Percentiles rank a stretch among this genome's conserved stretches.
phyloP scores from a whole-genome alignment of 2,888 invertebrate genomes.

The Andrena camellia region DNA sequence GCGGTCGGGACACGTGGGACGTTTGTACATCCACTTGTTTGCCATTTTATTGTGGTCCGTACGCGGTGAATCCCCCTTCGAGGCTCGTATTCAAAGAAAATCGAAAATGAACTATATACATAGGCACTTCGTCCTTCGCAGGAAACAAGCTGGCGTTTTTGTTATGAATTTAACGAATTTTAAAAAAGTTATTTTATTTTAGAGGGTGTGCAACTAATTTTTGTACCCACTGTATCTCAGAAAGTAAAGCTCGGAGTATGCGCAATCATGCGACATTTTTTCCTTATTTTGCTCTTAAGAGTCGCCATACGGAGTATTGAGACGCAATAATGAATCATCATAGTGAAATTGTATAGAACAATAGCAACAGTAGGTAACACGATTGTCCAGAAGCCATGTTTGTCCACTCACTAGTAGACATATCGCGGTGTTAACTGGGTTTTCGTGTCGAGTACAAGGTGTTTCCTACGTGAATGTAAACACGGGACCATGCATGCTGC shows the following conservation, averaged over 20 bases:
- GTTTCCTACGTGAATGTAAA: constrained; percentile 66
- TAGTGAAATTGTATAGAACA: no score
- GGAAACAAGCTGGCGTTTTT: neutral
- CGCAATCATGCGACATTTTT: no score
- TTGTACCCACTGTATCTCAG: no score
- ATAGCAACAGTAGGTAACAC: no score
- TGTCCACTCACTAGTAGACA: neutral
- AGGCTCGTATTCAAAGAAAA: constrained; percentile 5
- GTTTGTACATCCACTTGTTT: constrained; percentile 55
- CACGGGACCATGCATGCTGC: constrained; percentile 32
- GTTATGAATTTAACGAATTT: no score
- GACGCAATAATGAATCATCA: no score
- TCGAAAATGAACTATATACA: neutral
- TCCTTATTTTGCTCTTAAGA: no score
- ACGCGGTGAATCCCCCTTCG: neutral
- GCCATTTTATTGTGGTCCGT: constrained; percentile 46
- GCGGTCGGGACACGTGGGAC: constrained; percentile 71
- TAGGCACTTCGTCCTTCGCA: neutral
- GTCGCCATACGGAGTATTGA: no score
- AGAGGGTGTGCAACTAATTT: no score
- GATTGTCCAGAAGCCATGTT: no score
- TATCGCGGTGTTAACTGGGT: constrained; percentile 50
- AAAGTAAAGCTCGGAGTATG: no score
- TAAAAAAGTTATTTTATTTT: no score
- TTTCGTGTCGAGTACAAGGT: constrained; percentile 66